Evolutionary conservation across 2,797 vertebrate genomes (phyloP).

Genomic region (Fundulus diaphanus): DNA sequence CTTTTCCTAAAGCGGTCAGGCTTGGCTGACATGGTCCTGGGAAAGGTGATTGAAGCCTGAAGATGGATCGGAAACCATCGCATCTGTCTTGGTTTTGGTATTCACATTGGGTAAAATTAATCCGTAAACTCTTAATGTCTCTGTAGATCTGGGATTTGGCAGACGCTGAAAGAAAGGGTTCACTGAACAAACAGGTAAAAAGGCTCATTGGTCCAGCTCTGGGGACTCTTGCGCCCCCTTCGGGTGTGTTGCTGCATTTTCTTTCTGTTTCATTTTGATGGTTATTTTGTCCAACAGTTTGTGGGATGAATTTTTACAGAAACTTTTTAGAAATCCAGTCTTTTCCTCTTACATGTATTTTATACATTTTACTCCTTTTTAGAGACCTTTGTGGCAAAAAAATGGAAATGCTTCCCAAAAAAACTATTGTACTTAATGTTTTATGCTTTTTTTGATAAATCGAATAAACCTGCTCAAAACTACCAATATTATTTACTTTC

Average conservation of each 20-base stretch:
- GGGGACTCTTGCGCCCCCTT: neutral
- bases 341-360: neutral
- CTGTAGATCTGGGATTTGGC: conserved; percentile 97
- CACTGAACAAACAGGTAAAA: conserved; percentile 94
- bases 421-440: too few species aligned
- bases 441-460: neutral
- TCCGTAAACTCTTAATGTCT: conserved; percentile 39
- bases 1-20: conserved; percentile 95
- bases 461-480: neutral
- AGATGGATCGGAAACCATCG: neutral
- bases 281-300: neutral
- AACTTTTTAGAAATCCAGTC: neutral
- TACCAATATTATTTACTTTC: neutral
- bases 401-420: too few species aligned
- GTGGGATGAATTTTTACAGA: neutral
- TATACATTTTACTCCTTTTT: too few species aligned
- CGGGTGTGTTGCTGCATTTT: neutral
- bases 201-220: neutral
- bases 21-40: conserved; percentile 92
- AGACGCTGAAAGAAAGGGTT: conserved; percentile 94
- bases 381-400: too few species aligned
- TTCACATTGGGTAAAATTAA: neutral
- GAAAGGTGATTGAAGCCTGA: conserved; percentile 84
- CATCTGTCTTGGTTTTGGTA: neutral
- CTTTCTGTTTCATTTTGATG: neutral